Conservation (phyloP, 2,113 vertebrate genomes). For the Chaetura pelagica region DNA sequence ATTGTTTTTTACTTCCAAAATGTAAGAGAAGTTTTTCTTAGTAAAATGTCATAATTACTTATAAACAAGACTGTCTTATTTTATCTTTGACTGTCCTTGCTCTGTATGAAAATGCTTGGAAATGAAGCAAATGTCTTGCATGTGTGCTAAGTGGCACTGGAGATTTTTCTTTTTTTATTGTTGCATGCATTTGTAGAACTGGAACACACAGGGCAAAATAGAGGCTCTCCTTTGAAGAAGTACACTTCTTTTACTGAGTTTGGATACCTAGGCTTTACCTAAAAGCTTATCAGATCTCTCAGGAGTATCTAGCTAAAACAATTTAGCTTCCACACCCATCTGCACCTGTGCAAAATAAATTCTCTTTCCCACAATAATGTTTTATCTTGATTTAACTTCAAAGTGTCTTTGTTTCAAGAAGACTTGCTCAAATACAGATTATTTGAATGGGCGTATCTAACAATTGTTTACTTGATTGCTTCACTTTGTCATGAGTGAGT, state of each 20-base stretch:
- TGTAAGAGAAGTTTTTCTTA: not conserved
- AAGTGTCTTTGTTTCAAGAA: slow-evolving; percentile 40
- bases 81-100: not conserved
- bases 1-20: not conserved
- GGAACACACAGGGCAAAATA: not conserved
- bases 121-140: not conserved
- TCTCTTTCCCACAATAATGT: slow-evolving; percentile 38
- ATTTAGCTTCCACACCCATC: slow-evolving; percentile 47
- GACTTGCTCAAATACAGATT: slow-evolving; percentile 13
- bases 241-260: not conserved
- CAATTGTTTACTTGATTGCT: slow-evolving; percentile 1
- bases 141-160: not conserved
- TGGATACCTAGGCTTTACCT: not conserved
- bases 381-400: slow-evolving; percentile 67
- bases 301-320: slow-evolving; percentile 26
- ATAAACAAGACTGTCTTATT: not conserved
- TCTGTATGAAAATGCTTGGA: not conserved
- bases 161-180: not conserved
- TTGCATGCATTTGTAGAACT: not conserved
- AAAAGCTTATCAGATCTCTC: slow-evolving; percentile 38
- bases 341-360: slow-evolving; percentile 60
- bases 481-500: not conserved
- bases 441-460: not conserved
- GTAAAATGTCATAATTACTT: not conserved
- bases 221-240: not conserved